Evolutionary conservation across 1,140 invertebrate species (phyloP), one percentile per base, ranked within the genome.

Genomic region (Achatina immaculata): DNA sequence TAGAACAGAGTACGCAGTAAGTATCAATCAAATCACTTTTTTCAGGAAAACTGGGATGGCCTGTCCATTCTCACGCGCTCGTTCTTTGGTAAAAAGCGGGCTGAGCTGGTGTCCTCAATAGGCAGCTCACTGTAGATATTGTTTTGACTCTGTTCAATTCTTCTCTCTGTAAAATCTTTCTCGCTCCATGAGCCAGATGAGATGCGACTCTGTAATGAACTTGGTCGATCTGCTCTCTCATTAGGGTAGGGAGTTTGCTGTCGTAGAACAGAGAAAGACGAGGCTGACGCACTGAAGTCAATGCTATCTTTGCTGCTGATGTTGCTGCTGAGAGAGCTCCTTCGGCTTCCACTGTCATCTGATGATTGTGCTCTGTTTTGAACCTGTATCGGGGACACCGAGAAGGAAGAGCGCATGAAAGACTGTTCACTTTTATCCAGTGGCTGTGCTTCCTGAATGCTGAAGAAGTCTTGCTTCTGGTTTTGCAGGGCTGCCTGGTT

Each of bases 1-100:
- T n/a, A n/a, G n/a, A n/a, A n/a, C n/a, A n/a, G n/a, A n/a, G n/a
- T n/a, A n/a, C n/a, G n/a, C n/a, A n/a, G n/a, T n/a, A n/a, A n/a
- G n/a, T n/a, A n/a, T n/a, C n/a, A n/a, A n/a, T n/a, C n/a, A n/a
- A n/a, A n/a, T n/a, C 19, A 11, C 45, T 11, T 19, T 48, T 48
- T 19, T 77, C 40, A 65, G 40, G 48, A 43, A 36, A 68, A 68
- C 36, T 78, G 76, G n/a, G 76, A 78, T 6, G 76, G 76, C 45
- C 76, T 66, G 65, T 78, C 76, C 65, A 68, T 2, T 68, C 76
- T 58, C 62, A 66, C 68, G 14, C 43, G 36, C 28, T 78, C 76
- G 28, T 78, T 78, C 28, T 55, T 66, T 34, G 76, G 65, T 21
- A 78, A 62, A 36, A 42, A 43, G 4, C 76, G 16, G 36, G 19